These are phyloP conservation scores for Drosophila aff. DNA, from an alignment of 1,140 invertebrate genomes.

Conservation along the genomic window DNA sequence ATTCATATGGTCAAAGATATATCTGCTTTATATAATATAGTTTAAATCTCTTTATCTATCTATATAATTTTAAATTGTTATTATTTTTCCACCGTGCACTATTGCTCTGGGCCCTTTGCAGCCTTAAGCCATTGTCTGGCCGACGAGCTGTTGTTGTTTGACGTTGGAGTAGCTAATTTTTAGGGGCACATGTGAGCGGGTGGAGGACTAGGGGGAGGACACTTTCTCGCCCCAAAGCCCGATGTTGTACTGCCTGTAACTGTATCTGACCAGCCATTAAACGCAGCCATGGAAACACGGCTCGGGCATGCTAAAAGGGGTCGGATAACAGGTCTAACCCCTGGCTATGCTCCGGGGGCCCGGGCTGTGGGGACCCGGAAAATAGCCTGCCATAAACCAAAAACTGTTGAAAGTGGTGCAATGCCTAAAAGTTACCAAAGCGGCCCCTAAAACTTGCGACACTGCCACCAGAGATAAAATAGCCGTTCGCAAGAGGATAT, in stretches of 20 bases:
- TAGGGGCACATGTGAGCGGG: slow-evolving; percentile 34
- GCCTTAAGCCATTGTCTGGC: slow-evolving; percentile 23
- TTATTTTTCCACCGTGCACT: background rate
- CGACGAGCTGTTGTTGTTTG: slow-evolving; percentile 29
- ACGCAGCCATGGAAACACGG: slow-evolving; percentile 58
- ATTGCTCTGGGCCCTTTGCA: background rate
- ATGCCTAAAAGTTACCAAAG: slow-evolving; percentile 66
- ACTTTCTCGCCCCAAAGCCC: background rate
- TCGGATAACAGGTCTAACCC: slow-evolving; percentile 41
- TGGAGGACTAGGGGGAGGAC: background rate
- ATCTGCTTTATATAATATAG: background rate
- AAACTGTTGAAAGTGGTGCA: slow-evolving; percentile 70
- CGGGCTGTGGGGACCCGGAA: background rate
- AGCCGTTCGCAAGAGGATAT: slow-evolving; percentile 24
- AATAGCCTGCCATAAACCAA: slow-evolving; percentile 60
- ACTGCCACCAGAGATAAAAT: slow-evolving; percentile 64
- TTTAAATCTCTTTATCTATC: too few species aligned
- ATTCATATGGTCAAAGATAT: background rate
- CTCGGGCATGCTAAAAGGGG: slow-evolving; percentile 66
- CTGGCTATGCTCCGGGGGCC: background rate
- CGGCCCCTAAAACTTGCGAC: slow-evolving; percentile 56
- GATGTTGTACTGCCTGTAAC: slow-evolving; percentile 41
- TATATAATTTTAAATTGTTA: background rate
- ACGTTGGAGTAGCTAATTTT: slow-evolving; percentile 46
- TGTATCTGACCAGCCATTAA: slow-evolving; percentile 69